Percentiles rank a stretch among this genome's conserved stretches.
Evolutionary conservation across 2,797 vertebrate genomes (phyloP).

Genomic region (Danio albolineatus): DNA sequence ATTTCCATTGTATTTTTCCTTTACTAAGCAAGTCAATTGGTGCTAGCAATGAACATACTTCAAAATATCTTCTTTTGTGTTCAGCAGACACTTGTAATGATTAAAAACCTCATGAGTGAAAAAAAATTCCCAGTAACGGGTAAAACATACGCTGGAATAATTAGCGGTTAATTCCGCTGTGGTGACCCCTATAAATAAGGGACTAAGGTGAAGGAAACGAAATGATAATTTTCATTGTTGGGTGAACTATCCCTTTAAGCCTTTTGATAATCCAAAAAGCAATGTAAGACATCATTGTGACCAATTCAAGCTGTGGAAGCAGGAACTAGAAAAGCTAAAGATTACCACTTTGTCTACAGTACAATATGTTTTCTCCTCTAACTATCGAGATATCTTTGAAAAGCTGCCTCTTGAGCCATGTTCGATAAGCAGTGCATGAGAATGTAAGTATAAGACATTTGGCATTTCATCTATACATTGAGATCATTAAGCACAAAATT

Average conservation of each 20-base stretch:
- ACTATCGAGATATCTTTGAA: conserved; percentile 63
- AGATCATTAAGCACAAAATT: conserved; percentile 79
- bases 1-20: too few species aligned
- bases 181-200: too few species aligned
- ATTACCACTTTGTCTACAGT: conserved; percentile 8
- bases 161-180: too few species aligned
- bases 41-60: too few species aligned
- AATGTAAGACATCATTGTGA: conserved; percentile 1
- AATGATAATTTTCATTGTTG: too few species aligned
- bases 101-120: too few species aligned
- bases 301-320: neutral
- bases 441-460: conserved; percentile 86
- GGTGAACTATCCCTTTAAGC: neutral
- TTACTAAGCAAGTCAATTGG: too few species aligned
- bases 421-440: conserved; percentile 89
- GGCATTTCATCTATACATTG: conserved; percentile 84
- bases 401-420: conserved; percentile 87
- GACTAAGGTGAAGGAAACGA: too few species aligned
- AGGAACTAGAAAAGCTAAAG: neutral
- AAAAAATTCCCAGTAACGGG: too few species aligned
- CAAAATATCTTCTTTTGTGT: too few species aligned
- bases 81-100: too few species aligned
- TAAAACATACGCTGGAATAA: too few species aligned
- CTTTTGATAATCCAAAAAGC: neutral
- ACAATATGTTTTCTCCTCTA: conserved; percentile 17